Evolutionary conservation across 2,888 invertebrate genomes (phyloP).

Genomic region (Cinara cedri): DNA sequence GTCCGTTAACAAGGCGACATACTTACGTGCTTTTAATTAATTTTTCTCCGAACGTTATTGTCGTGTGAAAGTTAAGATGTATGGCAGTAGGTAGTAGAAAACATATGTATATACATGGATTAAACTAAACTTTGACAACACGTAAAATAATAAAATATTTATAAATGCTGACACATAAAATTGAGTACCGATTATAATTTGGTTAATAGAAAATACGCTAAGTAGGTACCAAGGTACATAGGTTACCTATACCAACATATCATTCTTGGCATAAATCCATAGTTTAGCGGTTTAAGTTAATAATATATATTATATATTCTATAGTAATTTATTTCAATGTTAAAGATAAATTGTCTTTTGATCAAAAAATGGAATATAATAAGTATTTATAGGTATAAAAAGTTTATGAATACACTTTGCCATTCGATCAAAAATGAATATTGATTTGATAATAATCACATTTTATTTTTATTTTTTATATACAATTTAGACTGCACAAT

Average conservation of each 20-base stretch:
- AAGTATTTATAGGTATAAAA: not conserved
- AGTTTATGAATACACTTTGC: not conserved
- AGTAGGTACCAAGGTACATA: too few relatives aligned
- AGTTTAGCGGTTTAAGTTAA: not conserved
- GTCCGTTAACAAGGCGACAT: constrained; percentile 45
- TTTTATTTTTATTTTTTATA: too few relatives aligned
- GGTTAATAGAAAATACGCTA: too few relatives aligned
- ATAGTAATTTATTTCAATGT: not conserved
- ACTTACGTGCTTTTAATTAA: constrained; percentile 49
- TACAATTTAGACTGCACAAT: too few relatives aligned
- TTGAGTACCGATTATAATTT: too few relatives aligned
- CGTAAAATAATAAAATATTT: too few relatives aligned
- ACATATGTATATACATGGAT: not conserved
- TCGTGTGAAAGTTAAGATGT: constrained; percentile 35
- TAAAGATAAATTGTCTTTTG: too few relatives aligned
- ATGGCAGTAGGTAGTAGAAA: not conserved
- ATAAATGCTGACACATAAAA: too few relatives aligned
- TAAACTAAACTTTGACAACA: too few relatives aligned
- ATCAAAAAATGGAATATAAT: not conserved
- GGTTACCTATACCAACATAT: not conserved
- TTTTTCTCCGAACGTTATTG: constrained; percentile 4
- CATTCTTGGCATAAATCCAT: constrained; percentile 17
- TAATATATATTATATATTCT: not conserved
- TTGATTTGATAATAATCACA: not conserved
- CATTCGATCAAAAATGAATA: not conserved